Percentiles rank a stretch among this genome's conserved stretches.
phyloP scores from a whole-genome alignment of 2,797 vertebrate genomes.

The Mus spretus region DNA sequence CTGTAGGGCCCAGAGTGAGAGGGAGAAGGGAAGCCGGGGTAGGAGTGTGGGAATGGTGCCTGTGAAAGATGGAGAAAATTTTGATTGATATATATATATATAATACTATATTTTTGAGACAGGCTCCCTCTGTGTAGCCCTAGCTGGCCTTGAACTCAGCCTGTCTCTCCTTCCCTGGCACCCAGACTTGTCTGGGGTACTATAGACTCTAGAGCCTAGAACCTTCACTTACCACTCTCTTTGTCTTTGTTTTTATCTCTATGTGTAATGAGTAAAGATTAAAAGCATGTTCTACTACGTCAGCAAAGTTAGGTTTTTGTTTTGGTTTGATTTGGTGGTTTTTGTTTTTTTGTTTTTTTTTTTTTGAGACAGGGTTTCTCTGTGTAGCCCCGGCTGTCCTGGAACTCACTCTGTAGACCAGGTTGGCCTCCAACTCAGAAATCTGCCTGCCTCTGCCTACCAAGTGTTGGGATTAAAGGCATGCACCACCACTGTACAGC shows the following conservation, averaged over 20 bases:
- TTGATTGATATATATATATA: too few species aligned
- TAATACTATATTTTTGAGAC: background rate
- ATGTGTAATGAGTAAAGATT: background rate
- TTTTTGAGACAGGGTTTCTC: too few species aligned
- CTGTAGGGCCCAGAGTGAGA: background rate
- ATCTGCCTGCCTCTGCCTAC: too few species aligned
- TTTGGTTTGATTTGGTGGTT: too few species aligned
- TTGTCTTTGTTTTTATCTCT: conserved; percentile 36
- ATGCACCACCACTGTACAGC: too few species aligned
- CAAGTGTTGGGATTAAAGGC: too few species aligned
- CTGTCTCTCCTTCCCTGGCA: background rate
- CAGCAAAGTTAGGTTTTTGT: too few species aligned
- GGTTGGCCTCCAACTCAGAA: too few species aligned
- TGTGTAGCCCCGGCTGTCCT: too few species aligned
- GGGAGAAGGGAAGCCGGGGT: too few species aligned
- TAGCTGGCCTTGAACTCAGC: background rate
- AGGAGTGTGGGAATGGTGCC: background rate
- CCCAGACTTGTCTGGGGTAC: background rate
- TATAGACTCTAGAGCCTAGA: background rate
- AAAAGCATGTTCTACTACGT: background rate
- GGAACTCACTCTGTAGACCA: too few species aligned
- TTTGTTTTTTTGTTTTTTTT: too few species aligned
- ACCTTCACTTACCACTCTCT: background rate
- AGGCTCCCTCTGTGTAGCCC: background rate
- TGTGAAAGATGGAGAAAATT: conserved; percentile 21